These are phyloP conservation scores for Pipra filicauda DNA, from an alignment of 2,113 vertebrate species.

Conservation along the genomic window DNA sequence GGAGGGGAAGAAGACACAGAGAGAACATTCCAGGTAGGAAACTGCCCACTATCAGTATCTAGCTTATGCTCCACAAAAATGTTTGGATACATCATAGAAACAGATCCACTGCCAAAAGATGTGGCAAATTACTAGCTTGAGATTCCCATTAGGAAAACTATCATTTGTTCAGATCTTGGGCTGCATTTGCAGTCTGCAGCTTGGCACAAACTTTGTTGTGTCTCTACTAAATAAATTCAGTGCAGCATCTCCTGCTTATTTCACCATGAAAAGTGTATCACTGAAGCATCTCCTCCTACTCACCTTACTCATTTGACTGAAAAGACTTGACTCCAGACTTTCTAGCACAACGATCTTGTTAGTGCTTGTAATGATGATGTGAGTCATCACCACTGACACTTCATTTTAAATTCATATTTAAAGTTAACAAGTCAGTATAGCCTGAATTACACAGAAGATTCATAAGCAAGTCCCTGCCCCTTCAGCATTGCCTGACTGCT, in stretches of 20 bases:
- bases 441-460: neutral
- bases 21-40: neutral
- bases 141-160: neutral
- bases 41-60: neutral
- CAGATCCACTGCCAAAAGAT: neutral
- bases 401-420: neutral
- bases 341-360: neutral
- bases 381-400: neutral
- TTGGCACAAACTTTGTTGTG: neutral
- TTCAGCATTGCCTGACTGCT: neutral
- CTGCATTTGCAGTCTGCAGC: neutral
- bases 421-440: neutral
- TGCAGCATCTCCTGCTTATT: neutral
- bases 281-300: neutral
- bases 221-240: neutral
- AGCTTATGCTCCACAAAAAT: neutral
- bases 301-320: neutral
- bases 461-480: neutral
- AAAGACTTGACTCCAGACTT: neutral
- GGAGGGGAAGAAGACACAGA: neutral
- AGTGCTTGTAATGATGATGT: neutral
- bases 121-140: neutral
- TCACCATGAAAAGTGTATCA: neutral
- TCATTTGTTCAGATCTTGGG: neutral
- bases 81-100: neutral